Evolutionary conservation across 2,113 vertebrate species (phyloP).

Genomic region (Balaeniceps rex): DNA sequence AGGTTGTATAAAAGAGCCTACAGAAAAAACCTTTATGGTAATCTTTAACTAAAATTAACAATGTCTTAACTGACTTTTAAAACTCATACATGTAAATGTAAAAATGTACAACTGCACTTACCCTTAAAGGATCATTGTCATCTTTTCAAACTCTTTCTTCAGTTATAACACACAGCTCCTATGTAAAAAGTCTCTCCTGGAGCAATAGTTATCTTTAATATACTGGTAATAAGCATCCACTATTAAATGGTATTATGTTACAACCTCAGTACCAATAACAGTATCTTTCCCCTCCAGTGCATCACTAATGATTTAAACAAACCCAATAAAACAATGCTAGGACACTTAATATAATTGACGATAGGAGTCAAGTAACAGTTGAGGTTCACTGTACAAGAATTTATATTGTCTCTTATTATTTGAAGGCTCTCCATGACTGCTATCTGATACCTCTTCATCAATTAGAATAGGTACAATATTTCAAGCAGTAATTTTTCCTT

Average conservation of each 20-base stretch:
- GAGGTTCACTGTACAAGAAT: constrained; percentile 29
- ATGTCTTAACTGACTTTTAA: neutral
- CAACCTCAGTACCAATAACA: neutral
- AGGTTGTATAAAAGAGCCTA: neutral
- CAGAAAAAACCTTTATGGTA: neutral
- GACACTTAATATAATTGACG: constrained; percentile 64
- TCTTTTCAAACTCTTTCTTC: neutral
- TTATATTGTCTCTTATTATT: constrained; percentile 48
- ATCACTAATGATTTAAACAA: constrained; percentile 57
- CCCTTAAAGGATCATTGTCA: neutral
- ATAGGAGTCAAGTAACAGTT: constrained; percentile 53
- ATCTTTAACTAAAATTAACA: neutral
- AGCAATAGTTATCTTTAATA: neutral
- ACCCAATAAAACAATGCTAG: constrained; percentile 34
- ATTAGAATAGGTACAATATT: neutral
- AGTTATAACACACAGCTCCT: neutral
- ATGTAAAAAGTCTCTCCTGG: neutral
- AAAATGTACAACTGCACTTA: neutral
- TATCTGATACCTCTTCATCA: constrained; percentile 1
- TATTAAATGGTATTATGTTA: constrained; percentile 4
- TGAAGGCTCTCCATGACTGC: constrained; percentile 7
- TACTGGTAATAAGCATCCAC: neutral
- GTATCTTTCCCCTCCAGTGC: constrained; percentile 16
- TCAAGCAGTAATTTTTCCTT: constrained; percentile 33
- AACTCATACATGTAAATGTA: neutral